A percentile compares a stretch with the other conserved stretches of the same genome.
Evolutionary conservation across 2,888 invertebrate genomes (phyloP).

Genomic region (Agonopterix arenella): DNA sequence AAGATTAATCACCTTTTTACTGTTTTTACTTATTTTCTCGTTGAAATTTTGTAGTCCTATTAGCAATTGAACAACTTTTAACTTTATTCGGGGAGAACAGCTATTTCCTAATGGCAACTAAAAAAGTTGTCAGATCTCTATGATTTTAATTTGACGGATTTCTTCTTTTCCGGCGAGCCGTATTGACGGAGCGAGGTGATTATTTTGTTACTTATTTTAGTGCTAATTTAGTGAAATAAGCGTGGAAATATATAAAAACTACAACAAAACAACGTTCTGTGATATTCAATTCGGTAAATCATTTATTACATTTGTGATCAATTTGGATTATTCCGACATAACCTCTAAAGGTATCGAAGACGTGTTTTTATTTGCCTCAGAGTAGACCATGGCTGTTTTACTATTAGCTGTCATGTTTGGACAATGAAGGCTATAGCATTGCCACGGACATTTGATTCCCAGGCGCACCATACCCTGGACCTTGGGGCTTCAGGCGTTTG

Average conservation of each 20-base stretch:
- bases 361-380: slow-evolving; percentile 27
- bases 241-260: slow-evolving; percentile 4
- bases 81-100: no score
- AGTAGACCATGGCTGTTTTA: slow-evolving; percentile 47
- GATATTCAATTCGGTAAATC: slow-evolving; percentile 5
- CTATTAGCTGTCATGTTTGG: slow-evolving; percentile 38
- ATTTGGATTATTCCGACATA: slow-evolving; percentile 32
- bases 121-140: background rate
- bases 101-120: background rate
- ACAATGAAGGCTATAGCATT: slow-evolving; percentile 44
- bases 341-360: slow-evolving; percentile 21
- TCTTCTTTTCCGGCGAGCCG: slow-evolving; percentile 47
- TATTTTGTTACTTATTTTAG: slow-evolving; percentile 11
- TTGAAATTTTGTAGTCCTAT: no score
- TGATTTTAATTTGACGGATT: background rate
- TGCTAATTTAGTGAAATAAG: slow-evolving; percentile 18
- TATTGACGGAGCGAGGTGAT: slow-evolving; percentile 44
- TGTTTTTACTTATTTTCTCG: no score
- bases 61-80: no score
- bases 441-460: slow-evolving; percentile 45
- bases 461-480: slow-evolving; percentile 30
- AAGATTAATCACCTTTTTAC: no score
- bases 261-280: background rate
- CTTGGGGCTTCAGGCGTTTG: slow-evolving; percentile 18
- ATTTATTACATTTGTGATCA: slow-evolving; percentile 23